Base-by-base conservation (phyloP, 2,888 invertebrate genomes). In the Oscheius myriophilus region DNA sequence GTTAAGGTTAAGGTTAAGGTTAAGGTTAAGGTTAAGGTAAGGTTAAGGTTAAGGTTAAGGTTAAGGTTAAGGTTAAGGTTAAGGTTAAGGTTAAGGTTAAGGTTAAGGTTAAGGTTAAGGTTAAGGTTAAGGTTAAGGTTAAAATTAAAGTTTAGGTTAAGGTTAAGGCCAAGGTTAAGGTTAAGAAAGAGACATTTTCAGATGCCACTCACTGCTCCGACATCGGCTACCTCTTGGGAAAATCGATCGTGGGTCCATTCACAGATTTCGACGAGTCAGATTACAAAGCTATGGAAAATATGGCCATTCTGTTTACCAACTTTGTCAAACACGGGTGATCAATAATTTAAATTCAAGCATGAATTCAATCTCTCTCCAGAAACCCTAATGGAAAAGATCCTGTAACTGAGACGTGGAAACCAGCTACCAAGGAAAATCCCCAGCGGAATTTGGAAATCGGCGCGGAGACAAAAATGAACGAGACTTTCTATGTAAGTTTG, bases 121-220 rank as follows among this genome's bases (percentile, higher is more conserved):
- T 12, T 7, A 25, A 46, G 81, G 82, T 42, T 69, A 82, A 62
- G 79, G 11, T 18, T 21, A 78, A 45, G 80, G n/a, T 12, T 21
- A 16, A n/a, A 1, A 23, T 12, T 7, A 25, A 46, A 80, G 82
- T 42, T 69, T 82, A 62, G 79, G 11, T 18, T 21, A 78, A 45
- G 80, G n/a, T 12, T 21, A 16, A n/a, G 1, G 39, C 23, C 12
- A 25, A 46, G 81, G 82, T 42, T 69, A 82, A 62, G 79, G 11
- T 18, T 25, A 78, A 45, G 80, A 80, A 53, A 69, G 79, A 7
- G 70, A 81, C 39, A 81, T 53, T 23, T 72, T 49, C 39, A 74
- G 76, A 67, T 12, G 73, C 78, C 51, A 77, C 78, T 0, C 81
- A 81, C 59, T 77, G 78, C 42, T 67, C 71, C 0, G 81, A 81